Evolutionary conservation across 2,888 invertebrate genomes (phyloP), one percentile per base, ranked within the genome.

Genomic region (Phytoseiulus persimilis): DNA sequence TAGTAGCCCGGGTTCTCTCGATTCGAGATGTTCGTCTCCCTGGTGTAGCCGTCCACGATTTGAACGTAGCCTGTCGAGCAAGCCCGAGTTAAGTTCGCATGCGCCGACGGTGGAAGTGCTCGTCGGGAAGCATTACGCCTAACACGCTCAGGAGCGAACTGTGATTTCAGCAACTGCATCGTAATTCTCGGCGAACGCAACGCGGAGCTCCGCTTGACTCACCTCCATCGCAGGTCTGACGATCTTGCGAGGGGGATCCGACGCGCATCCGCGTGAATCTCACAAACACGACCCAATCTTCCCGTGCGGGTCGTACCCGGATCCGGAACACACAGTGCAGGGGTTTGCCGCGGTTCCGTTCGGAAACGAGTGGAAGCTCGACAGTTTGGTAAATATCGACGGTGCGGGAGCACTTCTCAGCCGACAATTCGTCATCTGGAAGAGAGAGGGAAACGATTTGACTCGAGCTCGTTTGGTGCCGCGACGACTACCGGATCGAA

Each of bases 311-410:
- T 91, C 96, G 95, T 92, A 96, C 96, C 91, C 96, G 94, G 93
- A 97, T 97, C 92, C 96, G 95, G 93, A 97, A 97, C 94, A 95
- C 96, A 93, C 97, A 97, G 91, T 96, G 96, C 93, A 97, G 94
- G 3, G 97, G 96, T 91, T 96, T 95, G 9, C 96, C 96, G 92
- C 95, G 95, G 93, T 96, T 97, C 91, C 95, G 95, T 83, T 95
- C 94, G 83, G 95, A 96, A 93, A 97, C 95, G 91, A 96, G 95
- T 45, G 97, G 97, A 91, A 96, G 96, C 32, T 96, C 95, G 89
- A 97, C 96, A 92, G 97, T 96, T 92, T 97, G 97, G 93, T 97
- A 97, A 91, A 97, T 96, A 92, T 97, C 97, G 91, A 97, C 97
- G 23, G 97, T 97, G 93, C 97, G 97, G 94, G 97, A 97, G 94